Percentiles rank a stretch among this genome's conserved stretches.
Evolutionary conservation across 1,140 invertebrate species (phyloP).

Genomic region (Lycorma delicatula): DNA sequence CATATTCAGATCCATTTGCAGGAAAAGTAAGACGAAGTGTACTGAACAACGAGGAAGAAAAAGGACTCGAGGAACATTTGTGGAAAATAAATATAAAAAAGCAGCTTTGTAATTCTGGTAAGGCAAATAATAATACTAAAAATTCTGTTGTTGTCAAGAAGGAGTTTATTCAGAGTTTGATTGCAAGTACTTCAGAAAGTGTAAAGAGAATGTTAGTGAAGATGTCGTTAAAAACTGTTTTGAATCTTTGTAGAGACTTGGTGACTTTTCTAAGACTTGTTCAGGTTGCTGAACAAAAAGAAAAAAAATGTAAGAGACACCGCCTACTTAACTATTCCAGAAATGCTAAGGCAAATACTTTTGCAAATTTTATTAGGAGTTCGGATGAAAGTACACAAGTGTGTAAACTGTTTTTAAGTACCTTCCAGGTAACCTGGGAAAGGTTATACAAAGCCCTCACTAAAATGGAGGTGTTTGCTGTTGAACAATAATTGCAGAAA

Average conservation of each 20-base stretch:
- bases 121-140: neutral
- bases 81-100: conserved; percentile 10
- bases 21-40: too few species aligned
- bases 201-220: neutral
- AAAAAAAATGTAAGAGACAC: conserved; percentile 1
- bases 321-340: neutral
- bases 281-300: neutral
- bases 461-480: conserved; percentile 10
- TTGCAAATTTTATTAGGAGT: neutral
- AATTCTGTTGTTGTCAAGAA: neutral
- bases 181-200: conserved; percentile 4
- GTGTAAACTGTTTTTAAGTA: conserved; percentile 9
- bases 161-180: neutral
- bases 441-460: conserved; percentile 13
- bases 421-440: conserved; percentile 13
- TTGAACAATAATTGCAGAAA: conserved; percentile 3
- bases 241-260: conserved; percentile 12
- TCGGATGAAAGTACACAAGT: neutral
- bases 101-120: neutral
- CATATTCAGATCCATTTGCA: too few species aligned
- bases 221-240: conserved; percentile 4
- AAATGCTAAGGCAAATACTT: neutral
- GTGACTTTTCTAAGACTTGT: conserved; percentile 6
- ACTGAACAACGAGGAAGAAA: too few species aligned
- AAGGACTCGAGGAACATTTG: too few species aligned